Percentiles rank a stretch among this genome's conserved stretches.
These are phyloP conservation scores for Atherix ibis DNA, from an alignment of 2,888 invertebrate species.

Conservation along the genomic window DNA sequence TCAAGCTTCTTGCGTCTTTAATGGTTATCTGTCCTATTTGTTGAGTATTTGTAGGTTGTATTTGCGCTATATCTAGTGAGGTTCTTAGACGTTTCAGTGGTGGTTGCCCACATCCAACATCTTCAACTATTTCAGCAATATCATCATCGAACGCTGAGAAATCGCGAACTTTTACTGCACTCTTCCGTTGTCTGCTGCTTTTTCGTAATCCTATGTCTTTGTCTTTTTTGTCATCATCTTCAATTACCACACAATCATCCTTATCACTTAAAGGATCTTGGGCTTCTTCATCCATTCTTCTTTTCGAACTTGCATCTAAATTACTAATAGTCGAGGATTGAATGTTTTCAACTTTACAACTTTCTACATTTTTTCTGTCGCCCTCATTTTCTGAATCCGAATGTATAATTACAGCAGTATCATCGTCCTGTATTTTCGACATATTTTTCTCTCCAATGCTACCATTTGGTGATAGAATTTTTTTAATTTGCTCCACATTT, in stretches of 20 bases:
- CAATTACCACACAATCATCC: conserved; percentile 38
- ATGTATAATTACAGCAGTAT: conserved; percentile 32
- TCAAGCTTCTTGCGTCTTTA: conserved; percentile 28
- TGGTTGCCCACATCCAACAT: conserved; percentile 32
- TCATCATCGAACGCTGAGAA: conserved; percentile 31
- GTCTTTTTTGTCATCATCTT: conserved; percentile 35
- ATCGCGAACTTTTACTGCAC: conserved; percentile 22
- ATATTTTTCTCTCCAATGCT: not conserved
- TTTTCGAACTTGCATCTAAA: too few relatives aligned
- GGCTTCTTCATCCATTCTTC: conserved; percentile 26
- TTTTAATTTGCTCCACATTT: conserved; percentile 12
- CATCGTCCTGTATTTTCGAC: conserved; percentile 9
- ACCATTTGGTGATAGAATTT: conserved; percentile 8
- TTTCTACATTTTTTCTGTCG: conserved; percentile 12
- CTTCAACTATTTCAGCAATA: conserved; percentile 35
- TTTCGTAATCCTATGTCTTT: conserved; percentile 19
- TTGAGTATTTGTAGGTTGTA: conserved; percentile 14
- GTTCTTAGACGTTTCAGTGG: conserved; percentile 24
- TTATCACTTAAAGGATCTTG: conserved; percentile 35
- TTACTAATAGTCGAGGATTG: conserved; percentile 20
- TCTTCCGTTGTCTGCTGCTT: conserved; percentile 32
- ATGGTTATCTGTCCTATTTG: conserved; percentile 20
- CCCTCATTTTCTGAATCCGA: conserved; percentile 30
- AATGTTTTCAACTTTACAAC: conserved; percentile 8
- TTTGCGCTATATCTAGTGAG: not conserved